Conservation (phyloP, 1,140 invertebrate genomes). For the Onthophagus taurus region DNA sequence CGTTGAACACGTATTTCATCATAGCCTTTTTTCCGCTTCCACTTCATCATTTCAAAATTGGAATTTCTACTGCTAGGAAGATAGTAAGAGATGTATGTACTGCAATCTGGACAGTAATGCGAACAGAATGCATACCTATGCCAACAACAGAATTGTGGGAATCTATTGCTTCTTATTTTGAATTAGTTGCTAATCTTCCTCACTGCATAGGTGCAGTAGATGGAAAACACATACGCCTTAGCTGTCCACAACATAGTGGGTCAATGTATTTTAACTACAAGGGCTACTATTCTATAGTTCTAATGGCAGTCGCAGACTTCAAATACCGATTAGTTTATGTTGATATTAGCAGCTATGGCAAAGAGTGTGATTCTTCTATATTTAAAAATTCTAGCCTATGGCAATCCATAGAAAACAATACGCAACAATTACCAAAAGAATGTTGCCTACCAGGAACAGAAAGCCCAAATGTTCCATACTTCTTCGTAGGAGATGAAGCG, state of each 20-base stretch:
- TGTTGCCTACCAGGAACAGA: conserved; percentile 1
- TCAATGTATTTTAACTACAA: conserved; percentile 33
- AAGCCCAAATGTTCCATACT: conserved; percentile 5
- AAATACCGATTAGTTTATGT: conserved; percentile 35
- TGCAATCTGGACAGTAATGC: no score
- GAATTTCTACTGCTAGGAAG: no score
- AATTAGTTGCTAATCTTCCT: no score
- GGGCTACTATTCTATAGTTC: conserved; percentile 33
- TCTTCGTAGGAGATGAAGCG: conserved; percentile 38
- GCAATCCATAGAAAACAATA: not conserved
- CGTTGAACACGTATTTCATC: no score
- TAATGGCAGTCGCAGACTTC: conserved; percentile 35
- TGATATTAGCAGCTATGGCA: conserved; percentile 38
- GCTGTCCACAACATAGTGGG: conserved; percentile 27
- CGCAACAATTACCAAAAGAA: conserved; percentile 2
- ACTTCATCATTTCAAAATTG: no score
- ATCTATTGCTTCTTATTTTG: no score
- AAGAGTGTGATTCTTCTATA: conserved; percentile 33
- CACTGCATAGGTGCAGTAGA: conserved; percentile 32
- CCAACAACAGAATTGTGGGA: no score
- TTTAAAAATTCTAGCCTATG: conserved; percentile 22
- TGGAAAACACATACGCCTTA: conserved; percentile 36
- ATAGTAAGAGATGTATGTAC: no score
- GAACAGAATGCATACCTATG: no score
- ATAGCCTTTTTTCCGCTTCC: no score